Evolutionary conservation across 2,888 invertebrate species (phyloP).

Genomic region (Acleris emargana): DNA sequence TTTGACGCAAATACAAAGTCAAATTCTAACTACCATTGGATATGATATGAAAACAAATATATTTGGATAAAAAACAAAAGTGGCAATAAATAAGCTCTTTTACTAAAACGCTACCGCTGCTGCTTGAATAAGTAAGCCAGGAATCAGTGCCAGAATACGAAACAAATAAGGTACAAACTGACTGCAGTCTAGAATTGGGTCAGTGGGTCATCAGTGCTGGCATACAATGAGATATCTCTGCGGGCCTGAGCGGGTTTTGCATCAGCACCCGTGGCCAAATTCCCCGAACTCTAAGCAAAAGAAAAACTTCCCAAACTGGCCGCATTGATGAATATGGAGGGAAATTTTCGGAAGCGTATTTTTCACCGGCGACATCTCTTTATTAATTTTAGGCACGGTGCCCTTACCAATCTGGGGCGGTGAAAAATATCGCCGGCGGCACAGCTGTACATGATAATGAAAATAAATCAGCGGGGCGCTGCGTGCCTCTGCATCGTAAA

Average conservation of each 20-base stretch:
- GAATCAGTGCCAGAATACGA: slow-evolving; percentile 73
- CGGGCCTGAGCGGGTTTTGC: slow-evolving; percentile 63
- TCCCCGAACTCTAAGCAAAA: slow-evolving; percentile 41
- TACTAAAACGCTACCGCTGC: slow-evolving; percentile 13
- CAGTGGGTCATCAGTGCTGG: slow-evolving; percentile 75
- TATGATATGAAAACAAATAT: too few species aligned
- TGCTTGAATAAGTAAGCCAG: slow-evolving; percentile 61
- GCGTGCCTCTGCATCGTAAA: slow-evolving; percentile 65
- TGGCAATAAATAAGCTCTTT: not conserved
- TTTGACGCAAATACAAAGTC: too few species aligned
- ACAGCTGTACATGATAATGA: slow-evolving; percentile 62
- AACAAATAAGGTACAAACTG: slow-evolving; percentile 72
- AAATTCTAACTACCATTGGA: too few species aligned
- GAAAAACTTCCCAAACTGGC: slow-evolving; percentile 43
- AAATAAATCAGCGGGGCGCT: slow-evolving; percentile 62
- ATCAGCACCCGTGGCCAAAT: slow-evolving; percentile 60
- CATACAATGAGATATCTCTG: slow-evolving; percentile 79
- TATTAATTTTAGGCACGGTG: slow-evolving; percentile 59
- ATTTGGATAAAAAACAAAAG: not conserved
- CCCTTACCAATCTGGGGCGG: slow-evolving; percentile 49
- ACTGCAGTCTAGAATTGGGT: slow-evolving; percentile 77
- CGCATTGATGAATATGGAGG: slow-evolving; percentile 44
- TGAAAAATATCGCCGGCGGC: slow-evolving; percentile 55
- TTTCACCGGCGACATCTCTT: slow-evolving; percentile 43
- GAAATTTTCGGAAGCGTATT: slow-evolving; percentile 43